Evolutionary conservation across 1,140 invertebrate genomes (phyloP).

Genomic region (Andrena cerasifolii): DNA sequence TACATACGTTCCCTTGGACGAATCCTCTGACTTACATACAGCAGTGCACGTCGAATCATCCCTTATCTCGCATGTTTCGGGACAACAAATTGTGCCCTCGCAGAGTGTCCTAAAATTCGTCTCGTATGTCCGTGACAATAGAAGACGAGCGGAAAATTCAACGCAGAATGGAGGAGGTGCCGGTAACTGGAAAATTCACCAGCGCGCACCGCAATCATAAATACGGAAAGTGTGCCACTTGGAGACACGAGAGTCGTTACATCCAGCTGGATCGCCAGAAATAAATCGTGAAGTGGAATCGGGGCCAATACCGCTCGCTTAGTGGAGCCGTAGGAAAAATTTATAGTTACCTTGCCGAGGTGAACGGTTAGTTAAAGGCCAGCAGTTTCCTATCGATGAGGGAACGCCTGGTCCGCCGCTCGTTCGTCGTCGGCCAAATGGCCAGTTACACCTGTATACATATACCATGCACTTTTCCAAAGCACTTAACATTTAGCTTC

Average conservation of each 20-base stretch:
- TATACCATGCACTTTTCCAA: slow-evolving; percentile 28
- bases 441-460: background rate
- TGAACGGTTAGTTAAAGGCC: slow-evolving; percentile 17
- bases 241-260: background rate
- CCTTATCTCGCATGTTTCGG: too few relatives aligned
- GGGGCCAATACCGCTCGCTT: slow-evolving; percentile 36
- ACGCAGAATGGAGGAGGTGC: background rate
- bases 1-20: too few relatives aligned
- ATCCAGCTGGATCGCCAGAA: slow-evolving; percentile 15
- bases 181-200: background rate
- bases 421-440: slow-evolving; percentile 3
- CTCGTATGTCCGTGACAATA: background rate
- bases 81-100: too few relatives aligned
- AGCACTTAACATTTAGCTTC: slow-evolving; percentile 34
- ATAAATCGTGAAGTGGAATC: slow-evolving; percentile 43
- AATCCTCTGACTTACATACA: too few relatives aligned
- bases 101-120: too few relatives aligned
- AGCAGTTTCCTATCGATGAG: slow-evolving; percentile 12
- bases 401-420: background rate
- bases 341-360: slow-evolving; percentile 22
- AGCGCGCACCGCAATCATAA: background rate
- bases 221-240: slow-evolving; percentile 4
- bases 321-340: slow-evolving; percentile 40
- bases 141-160: background rate
- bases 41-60: too few relatives aligned